These are phyloP conservation scores for Catharus ustulatus DNA, from an alignment of 2,797 vertebrate genomes.

Conservation along the genomic window DNA sequence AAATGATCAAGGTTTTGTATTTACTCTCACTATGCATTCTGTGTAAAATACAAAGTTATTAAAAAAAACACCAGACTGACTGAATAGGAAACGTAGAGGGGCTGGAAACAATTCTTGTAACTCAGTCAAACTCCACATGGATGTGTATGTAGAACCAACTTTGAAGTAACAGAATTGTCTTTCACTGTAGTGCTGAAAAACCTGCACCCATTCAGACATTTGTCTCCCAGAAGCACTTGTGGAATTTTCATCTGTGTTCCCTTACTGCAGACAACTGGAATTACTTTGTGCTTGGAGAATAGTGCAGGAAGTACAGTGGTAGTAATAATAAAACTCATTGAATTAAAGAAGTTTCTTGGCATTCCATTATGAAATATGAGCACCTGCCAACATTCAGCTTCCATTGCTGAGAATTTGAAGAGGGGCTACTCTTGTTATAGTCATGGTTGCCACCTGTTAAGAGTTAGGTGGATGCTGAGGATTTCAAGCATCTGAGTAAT, in stretches of 20 bases:
- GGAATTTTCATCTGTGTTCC: not conserved
- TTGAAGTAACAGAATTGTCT: not conserved
- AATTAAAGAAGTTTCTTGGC: not conserved
- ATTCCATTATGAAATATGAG: not conserved
- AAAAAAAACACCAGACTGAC: rapidly evolving
- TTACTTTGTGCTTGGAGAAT: not conserved
- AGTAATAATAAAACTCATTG: not conserved
- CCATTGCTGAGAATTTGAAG: not conserved
- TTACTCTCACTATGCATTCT: not conserved
- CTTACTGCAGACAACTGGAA: not conserved
- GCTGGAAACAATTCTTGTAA: not conserved
- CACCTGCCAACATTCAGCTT: not conserved
- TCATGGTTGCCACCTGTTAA: not conserved
- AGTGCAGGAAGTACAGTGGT: not conserved
- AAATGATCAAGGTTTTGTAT: not conserved
- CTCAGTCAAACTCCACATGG: not conserved
- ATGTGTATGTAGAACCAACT: not conserved
- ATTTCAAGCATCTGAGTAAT: not conserved
- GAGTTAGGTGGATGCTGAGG: not conserved
- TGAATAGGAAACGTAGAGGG: not conserved
- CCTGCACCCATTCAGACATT: not conserved
- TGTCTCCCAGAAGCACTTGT: not conserved
- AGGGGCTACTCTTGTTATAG: not conserved
- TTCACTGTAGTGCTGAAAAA: not conserved
- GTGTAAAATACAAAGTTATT: not conserved